Base-by-base conservation (phyloP, 1,140 invertebrate genomes). In the Drosophila mayri region DNA sequence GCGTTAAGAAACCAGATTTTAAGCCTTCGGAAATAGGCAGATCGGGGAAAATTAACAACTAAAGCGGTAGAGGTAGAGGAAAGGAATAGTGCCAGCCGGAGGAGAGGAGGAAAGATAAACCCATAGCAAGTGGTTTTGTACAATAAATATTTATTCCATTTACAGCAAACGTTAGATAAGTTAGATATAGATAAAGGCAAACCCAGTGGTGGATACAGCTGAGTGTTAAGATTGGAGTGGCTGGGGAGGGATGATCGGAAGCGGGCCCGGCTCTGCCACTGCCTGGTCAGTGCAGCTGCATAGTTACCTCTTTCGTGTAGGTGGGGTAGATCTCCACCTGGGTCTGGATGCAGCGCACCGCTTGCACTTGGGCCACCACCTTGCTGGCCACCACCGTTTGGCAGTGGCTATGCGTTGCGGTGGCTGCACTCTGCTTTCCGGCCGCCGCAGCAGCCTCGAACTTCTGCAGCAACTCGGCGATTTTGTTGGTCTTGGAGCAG, bases 271-370 rank as follows among this genome's bases (percentile, higher is more conserved):
- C 16, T 38, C 40, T 50, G 32, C 47, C 38, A 35, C 50, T 41
- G 55, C 38, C 55, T 32, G 32, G 35, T 86, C 87, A 90, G 57
- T 75, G 82, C 67, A 91, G 80, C 72, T 78, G 76, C 66, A 92
- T 91, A 88, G 85, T 92, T 92, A 92, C 92, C 92, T 92, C 92
- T 91, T 92, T 92, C 54, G 62, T 91, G 49, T 90, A 92, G 50
- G 83, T 92, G 61, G 92, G 92, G 76, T 77, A 92, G 28, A 92
- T 92, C 76, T 92, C 92, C 50, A 92, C 79, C 46, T 88, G 82
- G 16, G 90, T 92, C 64, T 91, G 82, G 47, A 92, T 92, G 60
- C 88, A 90, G 20, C 86, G 75, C 50, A 92, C 87, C 30, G 90
- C 71, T 54, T 91, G 82, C 28, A 92, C 73, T 75, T 92, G 81